A percentile compares a stretch with the other conserved stretches of the same genome.
Conservation (phyloP, 2,113 vertebrate species). For the Anarhynchus alexandrinus region DNA sequence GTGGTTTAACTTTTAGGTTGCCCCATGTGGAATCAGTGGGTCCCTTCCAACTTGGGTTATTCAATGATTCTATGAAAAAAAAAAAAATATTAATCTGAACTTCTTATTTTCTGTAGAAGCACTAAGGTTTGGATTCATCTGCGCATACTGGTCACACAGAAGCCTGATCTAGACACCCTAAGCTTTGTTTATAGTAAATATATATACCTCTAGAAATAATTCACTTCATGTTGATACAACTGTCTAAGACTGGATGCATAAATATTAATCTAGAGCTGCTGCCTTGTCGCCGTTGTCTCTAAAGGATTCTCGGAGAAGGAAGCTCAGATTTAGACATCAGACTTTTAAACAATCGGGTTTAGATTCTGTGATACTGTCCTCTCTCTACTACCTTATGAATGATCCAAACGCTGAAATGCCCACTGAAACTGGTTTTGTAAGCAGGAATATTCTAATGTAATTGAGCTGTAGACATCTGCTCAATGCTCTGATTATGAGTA, state of each 20-base stretch:
- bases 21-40: neutral
- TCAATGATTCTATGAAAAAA: neutral
- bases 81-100: no score
- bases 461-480: neutral
- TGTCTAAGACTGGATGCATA: neutral
- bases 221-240: neutral
- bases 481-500: accelerated
- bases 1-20: neutral
- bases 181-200: neutral
- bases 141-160: neutral
- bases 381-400: neutral
- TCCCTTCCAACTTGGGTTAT: neutral
- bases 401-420: neutral
- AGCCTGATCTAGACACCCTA: neutral
- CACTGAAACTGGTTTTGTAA: neutral
- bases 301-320: neutral
- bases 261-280: neutral
- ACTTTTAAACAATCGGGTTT: neutral
- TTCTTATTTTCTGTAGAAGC: neutral
- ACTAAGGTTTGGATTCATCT: neutral
- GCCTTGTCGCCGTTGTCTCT: neutral
- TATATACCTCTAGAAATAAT: neutral
- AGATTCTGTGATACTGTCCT: neutral
- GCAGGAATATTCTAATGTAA: neutral
- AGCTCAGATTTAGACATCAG: neutral